Evolutionary conservation across 2,113 vertebrate species (phyloP).

Genomic region (Ptilorrhoa leucosticta): DNA sequence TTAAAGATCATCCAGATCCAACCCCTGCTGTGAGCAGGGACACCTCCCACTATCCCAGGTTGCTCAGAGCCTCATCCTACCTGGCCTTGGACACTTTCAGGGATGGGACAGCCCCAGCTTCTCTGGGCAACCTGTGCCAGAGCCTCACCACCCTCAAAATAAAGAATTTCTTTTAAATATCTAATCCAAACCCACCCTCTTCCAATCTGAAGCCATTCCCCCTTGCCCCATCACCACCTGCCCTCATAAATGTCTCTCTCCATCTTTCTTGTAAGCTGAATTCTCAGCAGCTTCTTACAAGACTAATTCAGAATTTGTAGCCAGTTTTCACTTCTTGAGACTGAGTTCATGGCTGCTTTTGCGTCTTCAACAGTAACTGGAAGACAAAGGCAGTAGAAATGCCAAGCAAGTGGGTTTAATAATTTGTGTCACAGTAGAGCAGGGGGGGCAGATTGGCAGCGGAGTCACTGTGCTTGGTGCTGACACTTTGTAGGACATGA

Average conservation of each 20-base stretch:
- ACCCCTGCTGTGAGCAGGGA: neutral
- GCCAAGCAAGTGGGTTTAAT: neutral
- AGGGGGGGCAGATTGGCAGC: neutral
- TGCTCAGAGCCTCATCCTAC: neutral
- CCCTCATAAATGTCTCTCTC: neutral
- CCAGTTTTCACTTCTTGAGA: neutral
- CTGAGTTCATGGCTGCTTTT: neutral
- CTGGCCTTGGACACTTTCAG: neutral
- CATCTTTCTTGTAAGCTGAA: neutral
- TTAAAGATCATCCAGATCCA: neutral
- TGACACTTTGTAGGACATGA: neutral
- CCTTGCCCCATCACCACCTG: neutral
- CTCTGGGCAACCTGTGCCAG: neutral
- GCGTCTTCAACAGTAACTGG: neutral
- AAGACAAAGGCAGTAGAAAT: neutral
- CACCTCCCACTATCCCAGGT: rapidly evolving
- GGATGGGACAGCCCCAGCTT: neutral
- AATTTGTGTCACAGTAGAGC: neutral
- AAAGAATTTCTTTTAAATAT: neutral
- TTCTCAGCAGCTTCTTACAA: neutral
- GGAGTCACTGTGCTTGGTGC: neutral
- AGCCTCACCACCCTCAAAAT: neutral
- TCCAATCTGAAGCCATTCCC: neutral
- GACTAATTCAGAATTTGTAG: neutral
- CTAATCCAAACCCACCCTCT: neutral